Conservation (phyloP, 2,113 vertebrate genomes). For the Clinocottus analis region DNA sequence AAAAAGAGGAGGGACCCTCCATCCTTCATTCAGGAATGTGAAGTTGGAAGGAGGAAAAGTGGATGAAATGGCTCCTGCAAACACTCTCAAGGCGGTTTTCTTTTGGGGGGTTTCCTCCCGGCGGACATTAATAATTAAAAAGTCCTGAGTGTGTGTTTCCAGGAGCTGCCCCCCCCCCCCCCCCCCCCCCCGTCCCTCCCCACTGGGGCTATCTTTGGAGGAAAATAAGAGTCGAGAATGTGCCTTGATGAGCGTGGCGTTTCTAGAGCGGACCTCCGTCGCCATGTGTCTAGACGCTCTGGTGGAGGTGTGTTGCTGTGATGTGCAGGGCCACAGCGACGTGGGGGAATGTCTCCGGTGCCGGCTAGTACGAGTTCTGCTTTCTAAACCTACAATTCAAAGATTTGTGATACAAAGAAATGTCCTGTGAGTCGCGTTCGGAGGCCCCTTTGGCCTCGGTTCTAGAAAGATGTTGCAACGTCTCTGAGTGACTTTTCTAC, state of each 20-base stretch:
- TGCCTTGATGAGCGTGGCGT: conserved; percentile 74
- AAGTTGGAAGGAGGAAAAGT: conserved; percentile 22
- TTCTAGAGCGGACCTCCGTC: conserved; percentile 45
- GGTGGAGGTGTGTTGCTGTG: conserved; percentile 38
- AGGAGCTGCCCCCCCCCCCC: conserved; percentile 24
- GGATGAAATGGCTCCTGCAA: conserved; percentile 53
- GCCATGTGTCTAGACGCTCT: conserved; percentile 30
- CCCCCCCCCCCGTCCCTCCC: conserved; percentile 21
- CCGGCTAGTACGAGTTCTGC: conserved; percentile 74
- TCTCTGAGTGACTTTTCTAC: conserved; percentile 67
- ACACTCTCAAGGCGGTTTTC: neutral
- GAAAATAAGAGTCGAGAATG: conserved; percentile 65
- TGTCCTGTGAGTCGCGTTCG: conserved; percentile 38
- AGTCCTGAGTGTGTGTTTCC: conserved; percentile 20
- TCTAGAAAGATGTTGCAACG: conserved; percentile 49
- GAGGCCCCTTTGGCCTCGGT: conserved; percentile 57
- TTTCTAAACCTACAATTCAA: conserved; percentile 55
- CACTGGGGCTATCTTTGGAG: conserved; percentile 15
- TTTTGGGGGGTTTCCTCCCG: neutral
- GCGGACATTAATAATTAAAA: neutral
- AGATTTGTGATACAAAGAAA: conserved; percentile 59
- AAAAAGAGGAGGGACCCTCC: conserved; percentile 44
- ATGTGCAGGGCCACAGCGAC: conserved; percentile 38
- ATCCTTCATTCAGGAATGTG: conserved; percentile 70
- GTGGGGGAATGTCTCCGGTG: conserved; percentile 75